Conservation (phyloP, 2,888 invertebrate species). For the Scotopteryx bipunctaria region DNA sequence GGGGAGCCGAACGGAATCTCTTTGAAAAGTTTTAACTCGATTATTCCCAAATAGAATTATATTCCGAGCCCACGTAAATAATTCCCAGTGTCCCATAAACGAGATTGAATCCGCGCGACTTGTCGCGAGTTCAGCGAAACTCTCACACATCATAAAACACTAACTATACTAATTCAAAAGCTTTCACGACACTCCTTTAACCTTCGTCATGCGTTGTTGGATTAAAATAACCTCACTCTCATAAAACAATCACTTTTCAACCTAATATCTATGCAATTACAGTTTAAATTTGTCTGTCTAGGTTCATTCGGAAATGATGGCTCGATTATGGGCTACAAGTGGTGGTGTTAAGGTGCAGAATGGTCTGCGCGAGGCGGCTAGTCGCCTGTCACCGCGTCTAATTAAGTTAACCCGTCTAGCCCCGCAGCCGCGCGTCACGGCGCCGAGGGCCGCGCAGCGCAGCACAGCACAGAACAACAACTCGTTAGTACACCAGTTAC, state of each 20-base stretch:
- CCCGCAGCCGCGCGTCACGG: no score
- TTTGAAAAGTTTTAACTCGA: no score
- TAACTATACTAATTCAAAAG: conserved; percentile 35
- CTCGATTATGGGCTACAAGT: background rate
- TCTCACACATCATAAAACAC: conserved; percentile 26
- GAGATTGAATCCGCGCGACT: conserved; percentile 1
- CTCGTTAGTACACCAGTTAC: no score
- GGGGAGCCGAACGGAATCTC: no score
- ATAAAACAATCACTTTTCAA: background rate
- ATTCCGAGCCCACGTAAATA: background rate
- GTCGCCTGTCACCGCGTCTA: conserved; percentile 23
- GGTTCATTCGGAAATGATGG: background rate
- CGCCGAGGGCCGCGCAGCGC: no score
- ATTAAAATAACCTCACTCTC: conserved; percentile 24
- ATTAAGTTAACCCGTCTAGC: conserved; percentile 23
- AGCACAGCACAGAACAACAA: no score
- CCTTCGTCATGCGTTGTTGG: conserved; percentile 33
- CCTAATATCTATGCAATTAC: background rate
- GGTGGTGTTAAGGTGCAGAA: conserved; percentile 3
- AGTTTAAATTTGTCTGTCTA: background rate
- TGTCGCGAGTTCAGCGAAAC: conserved; percentile 10
- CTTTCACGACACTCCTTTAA: conserved; percentile 31
- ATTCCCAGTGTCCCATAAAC: conserved; percentile 2
- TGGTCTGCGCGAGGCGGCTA: background rate
- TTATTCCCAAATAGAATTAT: no score